phyloP scores from a whole-genome alignment of 2,797 vertebrate species.

The Menidia menidia region DNA sequence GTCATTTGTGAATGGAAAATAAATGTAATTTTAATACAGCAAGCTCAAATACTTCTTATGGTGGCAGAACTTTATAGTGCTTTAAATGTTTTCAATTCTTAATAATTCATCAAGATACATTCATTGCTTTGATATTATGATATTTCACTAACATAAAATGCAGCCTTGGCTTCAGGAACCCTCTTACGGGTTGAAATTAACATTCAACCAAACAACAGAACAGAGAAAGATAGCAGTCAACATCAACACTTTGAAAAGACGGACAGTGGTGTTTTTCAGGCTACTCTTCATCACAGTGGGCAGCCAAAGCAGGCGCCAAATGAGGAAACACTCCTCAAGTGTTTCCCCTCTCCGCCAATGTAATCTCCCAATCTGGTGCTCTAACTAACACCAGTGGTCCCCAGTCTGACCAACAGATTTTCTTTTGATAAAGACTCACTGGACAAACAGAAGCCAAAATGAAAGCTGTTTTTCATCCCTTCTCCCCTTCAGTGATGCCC shows the following conservation, averaged over 20 bases:
- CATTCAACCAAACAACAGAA: slow-evolving; percentile 42
- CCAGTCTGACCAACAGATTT: slow-evolving; percentile 74
- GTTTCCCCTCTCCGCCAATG: slow-evolving; percentile 55
- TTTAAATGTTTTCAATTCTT: not conserved
- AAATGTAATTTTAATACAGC: too few relatives aligned
- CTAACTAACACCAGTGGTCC: slow-evolving; percentile 66
- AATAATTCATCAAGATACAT: not conserved
- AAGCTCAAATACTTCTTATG: not conserved
- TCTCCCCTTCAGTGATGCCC: slow-evolving; percentile 21
- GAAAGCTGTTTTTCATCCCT: slow-evolving; percentile 67
- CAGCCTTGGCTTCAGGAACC: slow-evolving; percentile 5
- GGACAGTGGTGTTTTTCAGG: slow-evolving; percentile 52
- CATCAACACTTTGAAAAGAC: slow-evolving; percentile 72
- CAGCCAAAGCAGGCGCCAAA: slow-evolving; percentile 72
- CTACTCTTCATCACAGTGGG: slow-evolving; percentile 56
- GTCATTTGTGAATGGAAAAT: too few relatives aligned
- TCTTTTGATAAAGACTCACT: slow-evolving; percentile 74
- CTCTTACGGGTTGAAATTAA: slow-evolving; percentile 29
- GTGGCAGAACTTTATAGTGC: not conserved
- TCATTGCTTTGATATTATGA: not conserved
- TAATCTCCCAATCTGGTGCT: slow-evolving; percentile 86
- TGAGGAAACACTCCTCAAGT: slow-evolving; percentile 72
- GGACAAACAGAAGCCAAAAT: slow-evolving; percentile 61
- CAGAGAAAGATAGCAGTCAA: slow-evolving; percentile 54
- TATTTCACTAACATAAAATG: not conserved